Percentiles rank a stretch among this genome's conserved stretches.
Conservation (phyloP, 2,113 vertebrate species). For the Zosterops borbonicus region DNA sequence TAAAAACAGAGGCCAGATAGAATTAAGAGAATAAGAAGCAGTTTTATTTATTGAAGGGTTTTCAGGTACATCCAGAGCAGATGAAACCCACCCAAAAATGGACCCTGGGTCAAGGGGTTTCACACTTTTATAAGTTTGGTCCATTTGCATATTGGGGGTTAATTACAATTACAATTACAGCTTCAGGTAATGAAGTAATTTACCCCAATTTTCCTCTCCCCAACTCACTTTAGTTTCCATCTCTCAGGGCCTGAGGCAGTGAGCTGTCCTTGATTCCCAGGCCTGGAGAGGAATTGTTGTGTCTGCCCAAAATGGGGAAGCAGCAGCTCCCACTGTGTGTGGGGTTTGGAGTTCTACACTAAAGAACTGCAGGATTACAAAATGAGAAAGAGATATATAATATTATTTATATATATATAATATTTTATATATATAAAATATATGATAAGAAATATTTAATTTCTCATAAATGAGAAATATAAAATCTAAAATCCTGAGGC, state of each 20-base stretch:
- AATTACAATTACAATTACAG: too few species aligned
- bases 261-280: not conserved
- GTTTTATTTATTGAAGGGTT: not conserved
- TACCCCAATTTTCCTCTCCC: not conserved
- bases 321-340: not conserved
- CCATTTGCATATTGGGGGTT: not conserved
- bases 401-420: too few species aligned
- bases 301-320: not conserved
- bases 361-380: not conserved
- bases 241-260: not conserved
- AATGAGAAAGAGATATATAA: not conserved
- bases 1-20: not conserved
- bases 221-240: not conserved
- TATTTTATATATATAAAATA: too few species aligned
- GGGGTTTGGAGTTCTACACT: not conserved
- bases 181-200: not conserved
- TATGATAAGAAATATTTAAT: too few species aligned
- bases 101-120: rapidly evolving
- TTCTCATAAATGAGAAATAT: not conserved
- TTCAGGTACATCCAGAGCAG: not conserved
- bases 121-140: not conserved
- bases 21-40: not conserved
- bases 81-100: not conserved
- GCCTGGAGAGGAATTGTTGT: not conserved
- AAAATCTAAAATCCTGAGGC: not conserved